Base-by-base conservation (phyloP, 2,888 invertebrate genomes). In the Ctena decussata region DNA sequence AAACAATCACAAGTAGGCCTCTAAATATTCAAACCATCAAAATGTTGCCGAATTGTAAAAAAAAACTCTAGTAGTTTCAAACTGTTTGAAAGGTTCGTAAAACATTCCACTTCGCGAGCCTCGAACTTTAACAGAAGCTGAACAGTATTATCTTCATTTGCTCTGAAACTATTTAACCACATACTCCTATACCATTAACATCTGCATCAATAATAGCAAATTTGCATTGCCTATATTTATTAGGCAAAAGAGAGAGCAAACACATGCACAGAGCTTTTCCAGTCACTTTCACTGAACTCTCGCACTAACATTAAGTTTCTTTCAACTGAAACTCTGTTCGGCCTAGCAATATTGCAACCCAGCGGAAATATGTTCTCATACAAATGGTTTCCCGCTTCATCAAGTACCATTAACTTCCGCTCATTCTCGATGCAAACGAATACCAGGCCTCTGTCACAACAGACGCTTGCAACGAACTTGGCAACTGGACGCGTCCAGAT, bases 241-340 rank as follows among this genome's bases (percentile, higher is more conserved):
- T 57, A 27, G 8, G 30, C 30, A 57, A 30, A 57, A 5, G 57
- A 57, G n/a, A 57, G 57, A 27, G 57, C 57, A 69, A 87, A 89
- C 41, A 89, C 82, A 74, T 89, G 89, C n/a, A 89, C 86, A 41
- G 81, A 86, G 37, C 89, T 89, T 53, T 84, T 89, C 89, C 89
- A 89, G 78, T 89, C 89, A n/a, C 60, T 71, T 35, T 89, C 86
- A 39, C 81, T 89, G 72, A 89, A 89, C 73, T 89, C 89, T 41
- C 89, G 74, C 6, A 89, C 82, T n/a, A 89, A 76, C 86, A 89
- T 80, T 32, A 72, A 71, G 41, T 80, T 39, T 30, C 76, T 75
- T 35, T 89, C 89, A 0, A 89, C 82, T 0, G 86, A 84, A 18
- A 89, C 86, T 39, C 89, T 77, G 72, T 89, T 89, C 44, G 89